phyloP scores from a whole-genome alignment of 1,140 invertebrate species.

The Sarcophaga bullata region DNA sequence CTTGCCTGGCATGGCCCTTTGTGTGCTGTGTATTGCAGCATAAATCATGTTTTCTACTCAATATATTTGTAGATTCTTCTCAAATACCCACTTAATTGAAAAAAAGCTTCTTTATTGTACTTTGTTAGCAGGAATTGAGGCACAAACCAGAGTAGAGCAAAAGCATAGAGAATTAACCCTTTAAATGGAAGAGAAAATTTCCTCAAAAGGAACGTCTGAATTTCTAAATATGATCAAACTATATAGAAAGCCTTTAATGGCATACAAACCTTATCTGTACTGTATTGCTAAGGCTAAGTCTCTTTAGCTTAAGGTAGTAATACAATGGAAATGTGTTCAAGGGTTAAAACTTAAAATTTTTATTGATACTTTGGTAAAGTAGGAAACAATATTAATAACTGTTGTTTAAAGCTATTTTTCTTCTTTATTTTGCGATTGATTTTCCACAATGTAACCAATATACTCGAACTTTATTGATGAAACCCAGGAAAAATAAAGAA shows the following conservation, averaged over 20 bases:
- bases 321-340: no score
- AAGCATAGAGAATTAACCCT: neutral
- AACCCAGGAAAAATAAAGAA: no score
- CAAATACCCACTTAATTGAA: conserved; percentile 24
- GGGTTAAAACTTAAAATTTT: no score
- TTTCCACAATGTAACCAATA: no score
- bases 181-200: neutral
- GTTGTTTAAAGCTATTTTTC: neutral
- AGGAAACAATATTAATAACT: neutral
- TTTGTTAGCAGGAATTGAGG: neutral
- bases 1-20: neutral
- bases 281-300: no score
- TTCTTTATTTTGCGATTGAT: neutral
- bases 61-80: conserved; percentile 22
- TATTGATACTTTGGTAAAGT: neutral
- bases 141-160: neutral
- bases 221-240: no score
- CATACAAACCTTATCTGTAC: no score
- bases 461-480: no score
- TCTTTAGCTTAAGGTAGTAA: no score
- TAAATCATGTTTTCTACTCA: conserved; percentile 24
- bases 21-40: neutral
- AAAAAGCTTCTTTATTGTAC: neutral
- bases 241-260: no score
- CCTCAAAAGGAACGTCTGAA: no score